Base-by-base conservation (phyloP, 2,113 vertebrate species). In the Antechinus flavipes region DNA sequence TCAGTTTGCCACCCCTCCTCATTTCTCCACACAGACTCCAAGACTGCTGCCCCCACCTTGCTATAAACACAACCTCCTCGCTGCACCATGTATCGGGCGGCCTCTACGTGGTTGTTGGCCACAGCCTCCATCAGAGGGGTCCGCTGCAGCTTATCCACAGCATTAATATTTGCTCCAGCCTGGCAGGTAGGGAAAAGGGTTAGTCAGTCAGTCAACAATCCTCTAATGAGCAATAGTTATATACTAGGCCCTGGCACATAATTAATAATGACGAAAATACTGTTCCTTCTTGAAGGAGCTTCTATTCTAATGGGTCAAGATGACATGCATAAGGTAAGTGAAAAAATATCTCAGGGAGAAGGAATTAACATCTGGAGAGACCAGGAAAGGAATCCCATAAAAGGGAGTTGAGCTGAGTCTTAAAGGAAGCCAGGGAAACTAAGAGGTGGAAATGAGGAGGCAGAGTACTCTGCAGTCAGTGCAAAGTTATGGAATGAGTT, bases 71-170 rank as follows among this genome's bases (percentile, higher is more conserved):
- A 99, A 89, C 99, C 99, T 0, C 99, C 99, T 0, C 98, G 98
- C 97, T 99, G 99, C 58, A 99, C 97, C 98, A 99, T 98, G 97
- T 99, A 99, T 2, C 98, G 98, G 1, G 99, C 98, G 61, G 99
- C 98, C 27, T 99, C 99, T 54, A 99, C 54, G 90, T 99, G 99
- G 96, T 99, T 99, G 97, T 99, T 99, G 93, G 99, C 98, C 91
- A 99, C 99, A 0, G 99, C 99, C 93, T 99, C 99, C 98, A 99
- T 96, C 90, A 99, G 98, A 0, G 99, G 99, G 0, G 99, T 99
- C 96, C 99, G 99, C 91, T 98, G 97, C 47, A 99, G 98, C 94
- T 99, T 99, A 98, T 99, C 99, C 91, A 99, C 98, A 0, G 99
- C 99, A 0, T 99, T 99, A 94, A 99, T 98, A 68, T 99, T 99